Conservation (phyloP, 2,797 vertebrate genomes). For the Serranus cabrilla region DNA sequence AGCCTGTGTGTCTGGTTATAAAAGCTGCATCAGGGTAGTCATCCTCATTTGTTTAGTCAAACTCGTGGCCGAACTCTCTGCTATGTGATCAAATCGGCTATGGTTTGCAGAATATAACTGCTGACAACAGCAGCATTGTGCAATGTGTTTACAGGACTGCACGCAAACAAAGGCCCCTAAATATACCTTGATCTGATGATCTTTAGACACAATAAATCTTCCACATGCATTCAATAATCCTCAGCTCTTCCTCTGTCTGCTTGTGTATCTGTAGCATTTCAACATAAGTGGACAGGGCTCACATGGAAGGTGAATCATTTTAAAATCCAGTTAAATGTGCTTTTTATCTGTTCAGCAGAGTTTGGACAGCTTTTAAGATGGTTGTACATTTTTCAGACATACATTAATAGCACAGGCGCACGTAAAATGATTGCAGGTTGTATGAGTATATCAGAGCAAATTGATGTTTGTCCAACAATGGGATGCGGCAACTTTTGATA, state of each 20-base stretch:
- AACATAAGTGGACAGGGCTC: neutral
- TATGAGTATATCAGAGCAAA: neutral
- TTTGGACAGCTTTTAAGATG: neutral
- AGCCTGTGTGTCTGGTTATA: constrained; percentile 16
- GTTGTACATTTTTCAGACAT: neutral
- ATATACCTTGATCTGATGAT: constrained; percentile 40
- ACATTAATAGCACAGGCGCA: neutral
- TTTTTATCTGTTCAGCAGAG: neutral
- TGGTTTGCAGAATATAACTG: constrained; percentile 61
- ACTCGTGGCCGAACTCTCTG: constrained; percentile 35
- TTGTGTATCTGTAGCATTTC: constrained; percentile 1
- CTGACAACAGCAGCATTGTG: constrained; percentile 46
- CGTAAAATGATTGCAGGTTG: neutral
- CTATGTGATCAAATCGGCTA: constrained; percentile 37
- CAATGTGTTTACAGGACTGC: constrained; percentile 31
- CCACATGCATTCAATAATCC: constrained; percentile 12
- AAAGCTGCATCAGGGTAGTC: constrained; percentile 18
- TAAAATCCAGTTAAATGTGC: neutral
- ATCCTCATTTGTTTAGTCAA: constrained; percentile 71
- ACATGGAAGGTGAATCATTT: neutral
- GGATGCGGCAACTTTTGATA: neutral
- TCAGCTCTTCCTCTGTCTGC: constrained; percentile 17
- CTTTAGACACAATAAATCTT: constrained; percentile 1
- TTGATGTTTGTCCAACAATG: neutral
- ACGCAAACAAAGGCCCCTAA: constrained; percentile 40